Evolutionary conservation across 92 coral and sea anemone species (phyloP), one percentile per base, ranked within the genome.

Genomic region (Epizoanthus ramosus): DNA sequence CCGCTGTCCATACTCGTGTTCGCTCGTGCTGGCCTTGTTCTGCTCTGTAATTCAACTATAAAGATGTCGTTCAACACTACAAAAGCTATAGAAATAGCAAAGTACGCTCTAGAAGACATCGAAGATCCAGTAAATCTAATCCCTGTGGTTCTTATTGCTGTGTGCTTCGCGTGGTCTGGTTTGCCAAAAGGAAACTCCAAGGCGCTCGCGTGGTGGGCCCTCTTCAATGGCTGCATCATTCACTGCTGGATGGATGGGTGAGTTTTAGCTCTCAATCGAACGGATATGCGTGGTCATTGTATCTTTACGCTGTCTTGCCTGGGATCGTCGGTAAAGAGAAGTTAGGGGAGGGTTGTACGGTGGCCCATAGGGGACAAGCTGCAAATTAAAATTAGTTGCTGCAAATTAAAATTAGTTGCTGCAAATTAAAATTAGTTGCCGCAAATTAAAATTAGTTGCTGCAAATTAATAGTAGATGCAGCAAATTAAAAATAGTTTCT

Each of bases 211-310:
- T 75, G 88, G 84, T 95, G 98, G 98, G 98, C 94, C 0, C 86
- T 95, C 41, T 84, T 95, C 64, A 95, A 95, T 83, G 98, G 88
- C 71, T 91, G 95, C 80, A 79, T 95, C 4, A 95, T 95, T 35
- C 98, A 95, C 70, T 87, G 91, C 58, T 95, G 97, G 95, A 91
- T 95, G 98, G 98, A 95, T 35, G 98, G 94, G 98, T 95, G 71
- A 81, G 97, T 4, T 43, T 43, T 43, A 41, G 47, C 47, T 41
- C 8, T 41, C 9, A 8, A 6, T 43, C 50, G 50, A 43, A 43
- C 50, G 50, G 6, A 43, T 43, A 43, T 28, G 31, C 31, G 31
- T 43, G 9, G 10, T 43, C 50, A 5, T 6, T 43, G 50, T 43
- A 43, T 43, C 50, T 43, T 1, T 9, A 43, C 50, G 10, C 50